A percentile compares a stretch with the other conserved stretches of the same genome.
phyloP scores from a whole-genome alignment of 2,113 vertebrate genomes.

The Bufo bufo region DNA sequence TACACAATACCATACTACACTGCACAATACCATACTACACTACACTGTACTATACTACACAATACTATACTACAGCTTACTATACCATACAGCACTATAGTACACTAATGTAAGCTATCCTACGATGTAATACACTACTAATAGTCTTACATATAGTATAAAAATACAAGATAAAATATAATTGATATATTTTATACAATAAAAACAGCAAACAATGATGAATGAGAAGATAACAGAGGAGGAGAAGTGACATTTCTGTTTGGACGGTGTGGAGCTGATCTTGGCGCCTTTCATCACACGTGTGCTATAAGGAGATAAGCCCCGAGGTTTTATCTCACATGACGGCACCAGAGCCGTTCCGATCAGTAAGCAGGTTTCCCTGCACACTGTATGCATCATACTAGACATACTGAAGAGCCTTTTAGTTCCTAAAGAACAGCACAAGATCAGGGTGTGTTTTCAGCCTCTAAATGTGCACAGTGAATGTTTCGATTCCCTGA shows the following conservation, averaged over 20 bases:
- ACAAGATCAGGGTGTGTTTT: background rate
- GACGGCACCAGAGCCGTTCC: background rate
- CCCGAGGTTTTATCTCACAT: background rate
- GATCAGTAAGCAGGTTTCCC: background rate
- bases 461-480: too few species aligned
- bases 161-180: too few species aligned
- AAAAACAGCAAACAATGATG: background rate
- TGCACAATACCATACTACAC: too few species aligned
- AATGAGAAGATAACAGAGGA: background rate
- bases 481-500: too few species aligned
- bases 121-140: too few species aligned
- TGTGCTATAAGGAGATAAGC: slow-evolving; percentile 5
- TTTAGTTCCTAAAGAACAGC: background rate
- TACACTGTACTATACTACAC: too few species aligned
- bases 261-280: background rate
- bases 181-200: too few species aligned
- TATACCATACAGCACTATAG: too few species aligned
- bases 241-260: background rate
- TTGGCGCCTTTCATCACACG: background rate
- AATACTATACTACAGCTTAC: too few species aligned
- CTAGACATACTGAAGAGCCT: background rate
- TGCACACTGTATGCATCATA: background rate
- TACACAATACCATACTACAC: too few species aligned
- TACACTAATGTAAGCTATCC: too few species aligned
- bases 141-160: too few species aligned